These are phyloP conservation scores for Baccha elongata DNA, from an alignment of 2,888 invertebrate species.

Conservation along the genomic window DNA sequence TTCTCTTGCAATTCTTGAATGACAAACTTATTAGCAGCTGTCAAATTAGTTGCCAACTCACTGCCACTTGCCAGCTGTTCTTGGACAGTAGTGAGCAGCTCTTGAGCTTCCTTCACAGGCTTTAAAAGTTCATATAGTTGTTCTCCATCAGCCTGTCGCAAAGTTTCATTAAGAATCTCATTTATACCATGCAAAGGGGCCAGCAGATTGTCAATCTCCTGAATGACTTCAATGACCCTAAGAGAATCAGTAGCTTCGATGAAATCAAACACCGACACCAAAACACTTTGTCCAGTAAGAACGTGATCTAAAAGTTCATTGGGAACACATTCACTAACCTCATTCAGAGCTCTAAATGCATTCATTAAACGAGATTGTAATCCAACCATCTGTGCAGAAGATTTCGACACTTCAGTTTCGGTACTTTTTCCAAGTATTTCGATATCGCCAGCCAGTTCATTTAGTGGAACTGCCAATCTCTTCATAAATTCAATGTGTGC, in stretches of 20 bases:
- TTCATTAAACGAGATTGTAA: conserved; percentile 79
- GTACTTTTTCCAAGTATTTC: conserved; percentile 75
- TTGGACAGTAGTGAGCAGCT: conserved; percentile 77
- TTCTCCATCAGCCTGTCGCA: conserved; percentile 37
- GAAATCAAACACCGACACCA: conserved; percentile 79
- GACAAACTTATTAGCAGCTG: conserved; percentile 76
- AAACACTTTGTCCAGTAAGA: conserved; percentile 76
- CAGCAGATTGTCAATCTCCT: conserved; percentile 79
- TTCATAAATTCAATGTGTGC: conserved; percentile 68
- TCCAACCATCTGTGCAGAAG: conserved; percentile 77
- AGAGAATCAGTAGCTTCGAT: conserved; percentile 79
- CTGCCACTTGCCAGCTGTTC: conserved; percentile 76
- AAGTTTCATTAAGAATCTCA: conserved; percentile 31
- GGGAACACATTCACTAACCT: conserved; percentile 76
- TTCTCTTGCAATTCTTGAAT: conserved; percentile 76
- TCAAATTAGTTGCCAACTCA: conserved; percentile 75
- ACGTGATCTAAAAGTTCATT: conserved; percentile 75
- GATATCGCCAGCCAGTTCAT: conserved; percentile 75
- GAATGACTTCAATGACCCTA: conserved; percentile 79
- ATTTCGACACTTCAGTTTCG: conserved; percentile 78
- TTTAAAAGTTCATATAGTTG: conserved; percentile 75
- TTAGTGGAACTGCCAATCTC: conserved; percentile 74
- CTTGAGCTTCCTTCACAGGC: conserved; percentile 76
- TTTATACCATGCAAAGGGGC: conserved; percentile 76
- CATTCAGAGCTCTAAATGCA: conserved; percentile 78